These are phyloP conservation scores for Peribatodes rhomboidaria DNA, from an alignment of 2,888 invertebrate genomes.

Conservation along the genomic window DNA sequence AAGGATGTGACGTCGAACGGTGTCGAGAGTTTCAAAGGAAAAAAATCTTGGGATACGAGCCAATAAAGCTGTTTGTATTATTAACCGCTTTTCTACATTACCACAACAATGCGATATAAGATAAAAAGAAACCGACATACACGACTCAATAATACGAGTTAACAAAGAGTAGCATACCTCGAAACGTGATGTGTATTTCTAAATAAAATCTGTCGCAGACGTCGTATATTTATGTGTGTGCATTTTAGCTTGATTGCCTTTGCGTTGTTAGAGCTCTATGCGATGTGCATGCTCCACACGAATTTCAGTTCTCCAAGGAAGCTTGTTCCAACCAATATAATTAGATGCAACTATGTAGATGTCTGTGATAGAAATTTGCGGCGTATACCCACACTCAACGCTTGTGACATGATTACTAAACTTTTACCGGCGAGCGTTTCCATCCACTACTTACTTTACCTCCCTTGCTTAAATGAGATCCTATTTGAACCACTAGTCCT, in stretches of 20 bases:
- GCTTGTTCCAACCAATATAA: slow-evolving; percentile 70
- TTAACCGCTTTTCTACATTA: slow-evolving; percentile 16
- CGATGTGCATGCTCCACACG: slow-evolving; percentile 54
- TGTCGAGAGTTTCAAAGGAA: neutral
- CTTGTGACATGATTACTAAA: slow-evolving; percentile 71
- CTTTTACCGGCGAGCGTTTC: slow-evolving; percentile 58
- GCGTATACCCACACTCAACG: slow-evolving; percentile 63
- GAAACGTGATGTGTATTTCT: slow-evolving; percentile 34
- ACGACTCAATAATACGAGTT: slow-evolving; percentile 23
- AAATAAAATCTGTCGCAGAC: slow-evolving; percentile 27
- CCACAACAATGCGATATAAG: slow-evolving; percentile 23
- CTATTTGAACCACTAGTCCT: slow-evolving; percentile 39
- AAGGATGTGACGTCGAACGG: neutral
- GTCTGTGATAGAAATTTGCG: slow-evolving; percentile 71
- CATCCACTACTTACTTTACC: slow-evolving; percentile 41
- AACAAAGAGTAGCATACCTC: slow-evolving; percentile 29
- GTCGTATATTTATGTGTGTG: slow-evolving; percentile 18
- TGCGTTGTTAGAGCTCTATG: slow-evolving; percentile 49
- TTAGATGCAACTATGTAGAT: slow-evolving; percentile 70
- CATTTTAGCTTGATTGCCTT: slow-evolving; percentile 51
- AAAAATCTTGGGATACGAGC: slow-evolving; percentile 3
- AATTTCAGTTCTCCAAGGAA: slow-evolving; percentile 47
- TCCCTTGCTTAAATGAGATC: slow-evolving; percentile 45
- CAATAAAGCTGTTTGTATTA: slow-evolving; percentile 23
- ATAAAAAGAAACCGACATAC: slow-evolving; percentile 25